phyloP scores from a whole-genome alignment of 2,113 vertebrate genomes.

The Gallinago jamesoni region DNA sequence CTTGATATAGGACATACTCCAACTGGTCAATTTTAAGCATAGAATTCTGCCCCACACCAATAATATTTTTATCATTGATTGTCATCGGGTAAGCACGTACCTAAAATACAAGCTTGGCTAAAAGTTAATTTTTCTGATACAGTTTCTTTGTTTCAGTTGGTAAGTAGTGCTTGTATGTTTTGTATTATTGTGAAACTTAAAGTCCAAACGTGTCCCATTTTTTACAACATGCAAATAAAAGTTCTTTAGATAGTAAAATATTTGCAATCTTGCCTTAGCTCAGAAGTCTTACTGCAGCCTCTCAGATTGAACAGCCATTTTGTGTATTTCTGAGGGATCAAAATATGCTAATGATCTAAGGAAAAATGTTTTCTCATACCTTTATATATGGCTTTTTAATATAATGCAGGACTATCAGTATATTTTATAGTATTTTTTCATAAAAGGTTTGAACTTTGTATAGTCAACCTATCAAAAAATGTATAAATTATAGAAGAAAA shows the following conservation, averaged over 20 bases:
- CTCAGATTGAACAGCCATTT: conserved; percentile 20
- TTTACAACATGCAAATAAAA: background rate
- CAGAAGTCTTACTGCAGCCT: background rate
- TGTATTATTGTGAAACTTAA: background rate
- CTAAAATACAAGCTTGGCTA: background rate
- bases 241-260: background rate
- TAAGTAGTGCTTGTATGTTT: background rate
- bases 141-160: background rate
- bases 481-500: conserved; percentile 67
- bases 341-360: conserved; percentile 33
- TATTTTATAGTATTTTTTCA: conserved; percentile 45
- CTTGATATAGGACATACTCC: background rate
- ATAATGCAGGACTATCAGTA: background rate
- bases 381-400: conserved; percentile 27
- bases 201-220: background rate
- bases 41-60: background rate
- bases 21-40: background rate
- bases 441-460: conserved; percentile 59
- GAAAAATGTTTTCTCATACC: conserved; percentile 24
- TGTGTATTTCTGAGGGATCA: conserved; percentile 15
- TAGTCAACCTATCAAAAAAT: conserved; percentile 66
- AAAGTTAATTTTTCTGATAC: background rate
- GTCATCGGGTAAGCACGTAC: background rate
- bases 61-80: background rate
- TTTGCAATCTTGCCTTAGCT: background rate